Evolutionary conservation across 2,113 vertebrate genomes (phyloP), one percentile per base, ranked within the genome.

Genomic region (Cyanoderma ruficeps): DNA sequence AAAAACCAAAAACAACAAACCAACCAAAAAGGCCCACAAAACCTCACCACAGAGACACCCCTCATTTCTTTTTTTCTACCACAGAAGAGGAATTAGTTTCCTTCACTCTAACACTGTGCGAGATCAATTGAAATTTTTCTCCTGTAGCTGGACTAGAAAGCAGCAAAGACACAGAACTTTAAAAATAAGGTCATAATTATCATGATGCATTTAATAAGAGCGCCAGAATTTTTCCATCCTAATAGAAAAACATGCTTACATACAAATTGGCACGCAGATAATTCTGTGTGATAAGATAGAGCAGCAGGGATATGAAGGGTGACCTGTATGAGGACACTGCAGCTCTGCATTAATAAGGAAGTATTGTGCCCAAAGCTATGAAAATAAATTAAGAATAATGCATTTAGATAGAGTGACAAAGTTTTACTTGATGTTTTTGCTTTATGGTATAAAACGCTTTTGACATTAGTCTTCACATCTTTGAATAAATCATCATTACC

Each of bases 11-110:
- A n/a, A 2, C 2, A 50, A 13, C 9, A 53, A 41, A 55, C 1
- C 2, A 28, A 75, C 4, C 7, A n/a, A 53, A 41, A 28, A 57
- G 27, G 2, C 3, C 11, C 10, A 28, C 15, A 63, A 74, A 41
- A 6, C 27, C 42, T 30, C 11, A 69, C 4, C 13, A 39, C 6
- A 28, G 2, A 46, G 8, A 42, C 8, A 28, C 0, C 2, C 3
- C 4, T 24, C 11, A 11, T 31, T 71, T n/a, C 0, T 37, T 41
- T 20, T 52, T 30, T 33, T 2, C 6, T 15, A 1, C 15, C 21
- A 22, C 15, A 35, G 47, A 60, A 37, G 15, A 37, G 6, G 69
- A 57, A 55, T 53, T n/a, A 13, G 2, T 35, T 72, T 46, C 18
- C 16, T 68, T 63, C 11, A 37, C 23, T 49, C 17, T 14, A 75